These are phyloP conservation scores for Nanorana parkeri DNA, from an alignment of 2,113 vertebrate species.

Conservation along the genomic window DNA sequence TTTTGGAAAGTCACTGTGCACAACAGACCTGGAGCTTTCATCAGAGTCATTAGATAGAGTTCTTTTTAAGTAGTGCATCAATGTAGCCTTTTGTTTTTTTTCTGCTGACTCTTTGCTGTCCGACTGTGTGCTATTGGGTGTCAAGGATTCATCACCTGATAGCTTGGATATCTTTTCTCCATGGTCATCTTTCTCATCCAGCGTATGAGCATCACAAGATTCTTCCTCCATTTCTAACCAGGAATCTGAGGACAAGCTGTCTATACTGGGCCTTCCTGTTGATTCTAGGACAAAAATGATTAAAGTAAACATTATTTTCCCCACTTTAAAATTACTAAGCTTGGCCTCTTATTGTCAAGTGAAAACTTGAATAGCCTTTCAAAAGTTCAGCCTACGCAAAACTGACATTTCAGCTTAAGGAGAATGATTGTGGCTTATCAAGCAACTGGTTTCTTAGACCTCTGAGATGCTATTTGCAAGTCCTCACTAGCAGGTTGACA, in stretches of 20 bases:
- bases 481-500: too few species aligned
- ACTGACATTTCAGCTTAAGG: too few species aligned
- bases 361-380: too few species aligned
- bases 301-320: too few species aligned
- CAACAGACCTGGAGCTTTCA: constrained; percentile 79
- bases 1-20: constrained; percentile 80
- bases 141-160: constrained; percentile 72
- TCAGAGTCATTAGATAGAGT: constrained; percentile 85
- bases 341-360: too few species aligned
- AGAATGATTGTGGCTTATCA: too few species aligned
- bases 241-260: constrained; percentile 87
- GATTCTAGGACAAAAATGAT: constrained; percentile 71
- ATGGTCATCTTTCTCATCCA: constrained; percentile 75
- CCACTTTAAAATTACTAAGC: too few species aligned
- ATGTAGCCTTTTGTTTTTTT: constrained; percentile 72
- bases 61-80: constrained; percentile 77
- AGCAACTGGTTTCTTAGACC: too few species aligned
- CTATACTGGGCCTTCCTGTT: constrained; percentile 81
- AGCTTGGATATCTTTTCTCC: constrained; percentile 65
- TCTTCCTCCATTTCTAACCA: constrained; percentile 91
- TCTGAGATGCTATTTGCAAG: too few species aligned
- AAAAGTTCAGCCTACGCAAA: too few species aligned
- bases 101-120: constrained; percentile 73
- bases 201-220: constrained; percentile 78
- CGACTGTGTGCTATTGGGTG: constrained; percentile 71